Evolutionary conservation across 2,797 vertebrate species (phyloP).

Genomic region (Premnoplex brunnescens): DNA sequence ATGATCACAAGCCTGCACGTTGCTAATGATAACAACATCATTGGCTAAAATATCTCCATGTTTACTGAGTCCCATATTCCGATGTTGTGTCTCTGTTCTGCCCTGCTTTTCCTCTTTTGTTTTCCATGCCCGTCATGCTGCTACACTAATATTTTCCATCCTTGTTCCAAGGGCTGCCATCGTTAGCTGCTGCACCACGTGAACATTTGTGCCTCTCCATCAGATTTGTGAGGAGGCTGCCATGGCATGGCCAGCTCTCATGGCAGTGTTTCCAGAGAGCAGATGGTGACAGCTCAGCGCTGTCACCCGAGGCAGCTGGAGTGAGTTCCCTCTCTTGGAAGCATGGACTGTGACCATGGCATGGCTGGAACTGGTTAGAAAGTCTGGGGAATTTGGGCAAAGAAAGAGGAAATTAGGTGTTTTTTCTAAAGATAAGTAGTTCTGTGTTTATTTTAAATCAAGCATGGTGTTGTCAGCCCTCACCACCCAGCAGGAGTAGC

Average conservation of each 20-base stretch:
- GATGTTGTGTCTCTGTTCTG: neutral
- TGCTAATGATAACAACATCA: neutral
- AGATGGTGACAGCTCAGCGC: conserved; percentile 30
- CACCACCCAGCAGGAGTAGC: neutral
- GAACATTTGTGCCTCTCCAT: conserved; percentile 35
- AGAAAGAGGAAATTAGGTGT: neutral
- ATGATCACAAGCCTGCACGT: neutral
- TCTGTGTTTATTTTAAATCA: neutral
- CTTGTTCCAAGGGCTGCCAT: conserved; percentile 56
- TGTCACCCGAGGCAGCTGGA: conserved; percentile 6
- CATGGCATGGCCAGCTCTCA: conserved; percentile 21
- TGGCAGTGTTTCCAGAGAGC: conserved; percentile 52
- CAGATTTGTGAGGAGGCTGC: conserved; percentile 32
- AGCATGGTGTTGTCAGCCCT: neutral
- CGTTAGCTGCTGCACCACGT: conserved; percentile 35
- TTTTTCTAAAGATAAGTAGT: neutral
- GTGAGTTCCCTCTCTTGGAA: conserved; percentile 24
- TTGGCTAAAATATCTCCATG: neutral
- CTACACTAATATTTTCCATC: conserved; percentile 68
- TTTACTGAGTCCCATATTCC: neutral
- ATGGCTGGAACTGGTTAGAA: neutral
- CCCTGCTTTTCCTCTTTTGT: conserved; percentile 5
- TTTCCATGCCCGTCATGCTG: conserved; percentile 43
- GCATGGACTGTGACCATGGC: neutral
- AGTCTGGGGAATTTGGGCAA: neutral